These are phyloP conservation scores for Resseliella maxima DNA, from an alignment of 2,888 invertebrate genomes.

Conservation along the genomic window DNA sequence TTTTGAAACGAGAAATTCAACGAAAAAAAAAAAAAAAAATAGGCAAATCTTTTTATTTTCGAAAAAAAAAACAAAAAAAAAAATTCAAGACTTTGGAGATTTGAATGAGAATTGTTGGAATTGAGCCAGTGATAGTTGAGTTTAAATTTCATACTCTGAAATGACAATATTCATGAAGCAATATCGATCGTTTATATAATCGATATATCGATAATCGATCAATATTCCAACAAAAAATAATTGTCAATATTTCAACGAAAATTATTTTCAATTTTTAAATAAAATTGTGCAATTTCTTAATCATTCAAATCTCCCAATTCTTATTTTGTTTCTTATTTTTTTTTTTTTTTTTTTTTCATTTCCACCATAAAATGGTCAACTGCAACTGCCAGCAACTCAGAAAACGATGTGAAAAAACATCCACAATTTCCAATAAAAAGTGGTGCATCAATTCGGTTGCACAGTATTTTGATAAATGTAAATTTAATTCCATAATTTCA, in stretches of 20 bases:
- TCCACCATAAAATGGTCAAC: constrained; percentile 12
- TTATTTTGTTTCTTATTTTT: not conserved
- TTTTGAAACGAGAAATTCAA: constrained; percentile 9
- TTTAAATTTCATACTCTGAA: too few relatives aligned
- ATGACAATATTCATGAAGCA: too few relatives aligned
- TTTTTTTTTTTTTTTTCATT: not conserved
- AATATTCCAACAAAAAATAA: too few relatives aligned
- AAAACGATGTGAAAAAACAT: not conserved
- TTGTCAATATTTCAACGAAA: too few relatives aligned
- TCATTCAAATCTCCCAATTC: constrained; percentile 13
- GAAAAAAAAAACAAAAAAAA: too few relatives aligned
- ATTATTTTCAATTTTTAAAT: too few relatives aligned
- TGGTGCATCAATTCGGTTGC: not conserved
- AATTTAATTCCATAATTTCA: not conserved
- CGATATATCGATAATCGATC: not conserved
- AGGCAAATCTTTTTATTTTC: constrained; percentile 1
- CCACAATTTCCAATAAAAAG: not conserved
- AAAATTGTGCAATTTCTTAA: not conserved
- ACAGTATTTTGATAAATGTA: not conserved
- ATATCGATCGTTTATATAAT: too few relatives aligned
- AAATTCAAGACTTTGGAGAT: constrained; percentile 22
- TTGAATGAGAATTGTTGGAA: too few relatives aligned
- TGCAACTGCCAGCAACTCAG: constrained; percentile 31
- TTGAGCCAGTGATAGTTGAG: too few relatives aligned
- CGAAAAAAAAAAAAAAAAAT: not conserved